phyloP scores from a whole-genome alignment of 2,113 vertebrate genomes.

The Hystrix brachyura region DNA sequence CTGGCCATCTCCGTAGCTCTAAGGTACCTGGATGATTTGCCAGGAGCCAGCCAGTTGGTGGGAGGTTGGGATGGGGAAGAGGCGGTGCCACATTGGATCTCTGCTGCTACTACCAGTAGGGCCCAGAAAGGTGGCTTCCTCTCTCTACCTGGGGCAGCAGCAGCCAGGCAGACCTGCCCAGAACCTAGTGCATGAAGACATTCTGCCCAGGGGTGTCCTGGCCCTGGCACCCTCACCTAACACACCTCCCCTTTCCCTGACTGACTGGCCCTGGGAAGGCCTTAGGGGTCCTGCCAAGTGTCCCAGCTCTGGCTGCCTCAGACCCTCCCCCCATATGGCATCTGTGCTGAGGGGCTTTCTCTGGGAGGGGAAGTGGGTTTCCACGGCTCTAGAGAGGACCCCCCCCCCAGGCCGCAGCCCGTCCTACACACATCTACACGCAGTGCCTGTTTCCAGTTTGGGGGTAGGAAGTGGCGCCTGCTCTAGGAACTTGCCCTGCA shows the following conservation, averaged over 20 bases:
- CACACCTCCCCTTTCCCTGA: neutral
- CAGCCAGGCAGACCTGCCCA: neutral
- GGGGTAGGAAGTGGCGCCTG: neutral
- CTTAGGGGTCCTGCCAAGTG: too few species aligned
- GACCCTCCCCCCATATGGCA: neutral
- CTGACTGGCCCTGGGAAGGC: neutral
- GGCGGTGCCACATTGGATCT: neutral
- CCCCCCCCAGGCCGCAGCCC: neutral
- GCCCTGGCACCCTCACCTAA: neutral
- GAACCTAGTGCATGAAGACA: too few species aligned
- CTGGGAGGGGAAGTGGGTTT: neutral
- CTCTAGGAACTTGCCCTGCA: neutral
- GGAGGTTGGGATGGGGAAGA: neutral
- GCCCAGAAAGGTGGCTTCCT: neutral
- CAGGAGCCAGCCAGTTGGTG: neutral
- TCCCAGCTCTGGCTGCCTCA: neutral
- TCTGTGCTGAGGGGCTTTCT: neutral
- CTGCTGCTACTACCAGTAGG: neutral
- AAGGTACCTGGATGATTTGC: neutral
- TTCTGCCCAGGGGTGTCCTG: neutral
- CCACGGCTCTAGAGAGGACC: neutral
- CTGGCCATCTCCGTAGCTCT: neutral
- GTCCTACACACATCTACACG: neutral
- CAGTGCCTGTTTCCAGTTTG: neutral
- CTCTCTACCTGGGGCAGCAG: neutral